These are phyloP conservation scores for Azorinus chamasolen DNA, from an alignment of 2,888 invertebrate species.

Conservation along the genomic window DNA sequence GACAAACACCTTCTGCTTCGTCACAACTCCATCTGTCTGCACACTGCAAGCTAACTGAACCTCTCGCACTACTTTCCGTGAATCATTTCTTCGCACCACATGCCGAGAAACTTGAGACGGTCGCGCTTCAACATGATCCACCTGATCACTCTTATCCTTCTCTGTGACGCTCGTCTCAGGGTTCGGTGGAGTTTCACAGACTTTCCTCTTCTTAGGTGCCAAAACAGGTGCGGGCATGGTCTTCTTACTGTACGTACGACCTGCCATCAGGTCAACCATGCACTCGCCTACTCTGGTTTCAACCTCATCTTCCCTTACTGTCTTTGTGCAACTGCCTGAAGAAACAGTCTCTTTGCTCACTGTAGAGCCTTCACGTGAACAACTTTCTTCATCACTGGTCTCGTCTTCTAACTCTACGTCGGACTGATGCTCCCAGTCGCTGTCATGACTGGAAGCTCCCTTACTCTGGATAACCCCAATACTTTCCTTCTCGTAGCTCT, in stretches of 20 bases:
- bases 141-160: background rate
- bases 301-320: background rate
- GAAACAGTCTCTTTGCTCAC: too few species aligned
- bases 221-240: background rate
- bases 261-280: background rate
- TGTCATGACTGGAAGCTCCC: too few species aligned
- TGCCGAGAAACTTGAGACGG: too few species aligned
- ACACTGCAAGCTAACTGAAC: too few species aligned
- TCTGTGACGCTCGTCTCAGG: too few species aligned
- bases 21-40: too few species aligned
- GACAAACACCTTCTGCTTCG: too few species aligned
- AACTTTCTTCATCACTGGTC: background rate
- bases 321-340: too few species aligned
- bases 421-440: background rate
- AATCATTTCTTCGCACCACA: too few species aligned
- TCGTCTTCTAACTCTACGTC: background rate
- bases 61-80: too few species aligned
- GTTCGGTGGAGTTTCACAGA: background rate
- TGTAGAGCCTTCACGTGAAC: too few species aligned
- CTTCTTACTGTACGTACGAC: slow-evolving; percentile 2
- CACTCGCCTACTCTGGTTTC: background rate
- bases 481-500: background rate
- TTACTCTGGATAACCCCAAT: too few species aligned
- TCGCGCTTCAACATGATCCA: background rate
- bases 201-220: background rate